Base-by-base conservation (phyloP, 2,797 vertebrate genomes). In the Rhinoraja longicauda region DNA sequence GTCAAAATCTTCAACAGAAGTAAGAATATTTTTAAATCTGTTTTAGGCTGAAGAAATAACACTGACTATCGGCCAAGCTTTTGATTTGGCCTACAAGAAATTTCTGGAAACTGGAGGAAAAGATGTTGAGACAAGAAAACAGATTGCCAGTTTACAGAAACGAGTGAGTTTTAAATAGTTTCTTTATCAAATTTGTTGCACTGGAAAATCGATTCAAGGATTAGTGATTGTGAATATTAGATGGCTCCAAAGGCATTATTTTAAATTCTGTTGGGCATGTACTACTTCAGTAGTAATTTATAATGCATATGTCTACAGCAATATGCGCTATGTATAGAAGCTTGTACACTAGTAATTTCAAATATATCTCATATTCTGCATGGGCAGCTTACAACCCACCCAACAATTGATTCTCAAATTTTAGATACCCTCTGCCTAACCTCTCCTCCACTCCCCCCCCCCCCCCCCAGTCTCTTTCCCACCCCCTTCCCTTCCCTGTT, bases 1-100 rank as follows among this genome's bases (percentile, higher is more conserved):
- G 17, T 36, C 15, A 88, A 67, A 36, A 21, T 64, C 64, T 88
- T 36, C n/a, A 29, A 86, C 57, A 67, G 5, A 21, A 19, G 32
- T 88, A 19, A 88, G 59, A 88, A 21, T 67, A 62, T 36, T 94
- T 95, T 86, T 94, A 57, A 79, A n/a, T 95, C 45, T 93, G 39
- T 95, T 94, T 36, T 96, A 99, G 99, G 99, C 99, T 0, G 98
- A 99, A 94, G 99, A 99, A 95, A 99, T 99, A 94, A 99, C 99
- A 93, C 96, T 99, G 93, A 99, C 99, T 75, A 99, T 99, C 93
- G 98, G 99, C 26, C 99, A 99, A 97, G 99, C 99, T 0, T 99
- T 99, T 94, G 98, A 99, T 95, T 96, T 99, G 95, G 99, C 99
- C 90, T 99, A 99, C 95, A 99, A 98, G 96, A 99, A 99, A 95